A percentile compares a stretch with the other conserved stretches of the same genome.
Evolutionary conservation across 2,888 invertebrate genomes (phyloP).

Genomic region (Scaptomyza flava): DNA sequence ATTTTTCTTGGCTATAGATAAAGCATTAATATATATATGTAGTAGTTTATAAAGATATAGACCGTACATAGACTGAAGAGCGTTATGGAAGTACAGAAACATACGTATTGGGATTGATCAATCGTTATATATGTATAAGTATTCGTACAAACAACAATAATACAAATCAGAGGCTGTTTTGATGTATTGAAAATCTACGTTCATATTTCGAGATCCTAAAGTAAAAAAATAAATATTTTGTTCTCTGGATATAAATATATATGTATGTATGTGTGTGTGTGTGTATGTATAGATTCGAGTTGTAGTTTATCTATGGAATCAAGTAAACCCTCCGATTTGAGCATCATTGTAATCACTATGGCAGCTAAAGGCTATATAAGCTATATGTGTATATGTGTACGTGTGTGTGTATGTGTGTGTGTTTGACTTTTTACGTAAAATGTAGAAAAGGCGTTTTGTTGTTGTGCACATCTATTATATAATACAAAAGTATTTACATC

Average conservation of each 20-base stretch:
- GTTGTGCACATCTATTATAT: too few relatives aligned
- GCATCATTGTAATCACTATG: conserved; percentile 56
- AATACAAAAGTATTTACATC: conserved; percentile 15
- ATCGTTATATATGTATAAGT: not conserved
- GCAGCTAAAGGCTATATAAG: conserved; percentile 46
- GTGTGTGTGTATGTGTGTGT: not conserved
- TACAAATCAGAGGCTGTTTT: conserved; percentile 23
- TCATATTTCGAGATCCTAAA: conserved; percentile 13
- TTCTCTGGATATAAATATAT: not conserved
- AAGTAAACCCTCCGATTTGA: conserved; percentile 30
- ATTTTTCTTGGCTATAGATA: conserved; percentile 36
- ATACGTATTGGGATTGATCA: not conserved
- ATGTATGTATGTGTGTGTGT: not conserved
- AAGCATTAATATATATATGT: not conserved
- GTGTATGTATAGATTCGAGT: conserved; percentile 24
- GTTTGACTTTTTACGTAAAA: not conserved
- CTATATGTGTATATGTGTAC: conserved; percentile 12
- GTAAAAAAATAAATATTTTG: conserved; percentile 42
- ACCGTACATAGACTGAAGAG: too few relatives aligned
- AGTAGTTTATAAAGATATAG: too few relatives aligned
- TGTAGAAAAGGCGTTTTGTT: not conserved
- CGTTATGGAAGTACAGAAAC: too few relatives aligned
- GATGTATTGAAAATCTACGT: conserved; percentile 16
- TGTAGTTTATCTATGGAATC: conserved; percentile 16
- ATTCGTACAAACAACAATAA: not conserved